Conservation (phyloP, 1,140 invertebrate genomes). For the Saxidomus purpurata region DNA sequence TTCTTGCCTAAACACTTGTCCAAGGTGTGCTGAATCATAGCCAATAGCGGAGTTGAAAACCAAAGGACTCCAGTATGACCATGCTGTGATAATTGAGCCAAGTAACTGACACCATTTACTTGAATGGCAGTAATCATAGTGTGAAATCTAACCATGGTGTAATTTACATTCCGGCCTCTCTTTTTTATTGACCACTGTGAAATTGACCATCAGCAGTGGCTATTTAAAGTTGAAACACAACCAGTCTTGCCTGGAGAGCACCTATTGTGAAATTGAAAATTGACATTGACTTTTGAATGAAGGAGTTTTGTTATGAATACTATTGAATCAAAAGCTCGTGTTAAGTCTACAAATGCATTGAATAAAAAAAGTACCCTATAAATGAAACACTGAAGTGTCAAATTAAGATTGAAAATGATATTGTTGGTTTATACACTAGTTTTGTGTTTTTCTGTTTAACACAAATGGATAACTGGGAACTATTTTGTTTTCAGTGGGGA, state of each 20-base stretch:
- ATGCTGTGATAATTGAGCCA: constrained; percentile 37
- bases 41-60: no score
- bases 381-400: neutral
- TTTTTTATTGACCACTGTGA: constrained; percentile 22
- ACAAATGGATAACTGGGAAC: no score
- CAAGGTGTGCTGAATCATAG: no score
- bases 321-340: neutral
- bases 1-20: no score
- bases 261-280: neutral
- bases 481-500: no score
- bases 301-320: neutral
- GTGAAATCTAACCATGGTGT: neutral
- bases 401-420: neutral
- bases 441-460: neutral
- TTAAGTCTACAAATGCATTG: neutral
- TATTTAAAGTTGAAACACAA: neutral
- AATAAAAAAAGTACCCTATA: neutral
- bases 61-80: neutral
- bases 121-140: constrained; percentile 27
- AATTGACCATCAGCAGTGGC: constrained; percentile 29
- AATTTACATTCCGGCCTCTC: constrained; percentile 24
- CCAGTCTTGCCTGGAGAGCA: neutral
- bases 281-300: neutral
- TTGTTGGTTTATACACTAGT: neutral
- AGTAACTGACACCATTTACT: neutral